Evolutionary conservation across 2,888 invertebrate species (phyloP).

Genomic region (Salpingus planirostris): DNA sequence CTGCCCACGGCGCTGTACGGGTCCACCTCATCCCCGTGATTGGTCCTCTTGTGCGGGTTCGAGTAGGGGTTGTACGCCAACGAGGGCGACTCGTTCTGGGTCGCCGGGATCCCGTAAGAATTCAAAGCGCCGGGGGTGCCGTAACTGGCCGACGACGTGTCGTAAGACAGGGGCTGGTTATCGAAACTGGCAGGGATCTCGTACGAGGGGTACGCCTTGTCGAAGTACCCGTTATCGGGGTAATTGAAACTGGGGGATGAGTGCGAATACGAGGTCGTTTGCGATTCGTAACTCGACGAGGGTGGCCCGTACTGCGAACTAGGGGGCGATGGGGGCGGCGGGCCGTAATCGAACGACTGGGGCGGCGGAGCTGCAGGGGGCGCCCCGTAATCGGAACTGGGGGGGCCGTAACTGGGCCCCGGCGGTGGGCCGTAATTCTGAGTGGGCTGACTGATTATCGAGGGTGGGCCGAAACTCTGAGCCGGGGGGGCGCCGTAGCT

Average conservation of each 20-base stretch:
- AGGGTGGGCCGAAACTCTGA: conserved; percentile 7
- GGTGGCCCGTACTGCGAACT: conserved; percentile 7
- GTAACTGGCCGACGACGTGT: conserved; percentile 25
- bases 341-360: conserved; percentile 1
- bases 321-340: conserved; percentile 3
- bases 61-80: conserved; percentile 2
- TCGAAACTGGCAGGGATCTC: conserved; percentile 21
- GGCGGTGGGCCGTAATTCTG: conserved; percentile 10
- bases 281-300: conserved; percentile 13
- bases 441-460: conserved; percentile 1
- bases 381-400: conserved; percentile 1
- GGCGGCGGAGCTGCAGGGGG: conserved; percentile 11
- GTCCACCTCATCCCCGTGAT: conserved; percentile 1
- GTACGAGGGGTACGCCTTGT: conserved; percentile 13
- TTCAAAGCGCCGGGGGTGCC: conserved; percentile 31
- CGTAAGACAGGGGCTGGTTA: conserved; percentile 23
- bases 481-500: conserved; percentile 4
- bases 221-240: conserved; percentile 6
- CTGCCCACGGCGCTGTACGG: conserved; percentile 8
- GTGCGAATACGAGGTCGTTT: conserved; percentile 12
- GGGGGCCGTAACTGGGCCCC: conserved; percentile 6
- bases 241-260: conserved; percentile 11
- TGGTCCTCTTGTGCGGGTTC: conserved; percentile 2
- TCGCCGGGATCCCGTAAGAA: conserved; percentile 29
- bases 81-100: conserved; percentile 10